Conservation (phyloP, 1,140 invertebrate species). For the Panagrolaimus sp. region DNA sequence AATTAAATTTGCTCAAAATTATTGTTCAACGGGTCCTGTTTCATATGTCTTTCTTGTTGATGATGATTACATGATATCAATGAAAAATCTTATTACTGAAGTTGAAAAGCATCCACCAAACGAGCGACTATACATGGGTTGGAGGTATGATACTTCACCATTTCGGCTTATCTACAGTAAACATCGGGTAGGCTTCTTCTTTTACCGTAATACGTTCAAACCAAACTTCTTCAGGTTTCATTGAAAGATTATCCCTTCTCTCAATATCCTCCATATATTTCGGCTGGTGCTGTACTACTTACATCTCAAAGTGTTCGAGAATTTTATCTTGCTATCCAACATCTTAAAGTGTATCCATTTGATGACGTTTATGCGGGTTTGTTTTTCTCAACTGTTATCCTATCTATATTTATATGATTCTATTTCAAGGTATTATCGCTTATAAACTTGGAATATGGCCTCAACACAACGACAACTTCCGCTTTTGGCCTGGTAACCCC, state of each 20-base stretch:
- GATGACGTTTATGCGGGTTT: conserved; percentile 51
- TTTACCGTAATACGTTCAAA: neutral
- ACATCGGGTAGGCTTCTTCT: conserved; percentile 29
- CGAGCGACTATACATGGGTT: conserved; percentile 48
- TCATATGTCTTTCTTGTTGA: conserved; percentile 46
- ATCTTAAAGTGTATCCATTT: conserved; percentile 40
- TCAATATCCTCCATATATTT: conserved; percentile 51
- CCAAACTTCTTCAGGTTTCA: conserved; percentile 37
- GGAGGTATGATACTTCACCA: conserved; percentile 48
- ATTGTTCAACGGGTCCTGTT: conserved; percentile 31
- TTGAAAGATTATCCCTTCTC: conserved; percentile 44
- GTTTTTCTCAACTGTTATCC: too few species aligned
- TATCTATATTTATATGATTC: conserved; percentile 6
- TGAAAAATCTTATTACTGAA: conserved; percentile 38
- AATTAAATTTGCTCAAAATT: conserved; percentile 33
- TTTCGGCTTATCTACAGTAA: conserved; percentile 45
- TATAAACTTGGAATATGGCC: conserved; percentile 27
- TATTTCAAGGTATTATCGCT: conserved; percentile 38
- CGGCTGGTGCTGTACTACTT: conserved; percentile 48
- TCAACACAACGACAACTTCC: neutral
- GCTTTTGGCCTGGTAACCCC: neutral
- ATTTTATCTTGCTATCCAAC: conserved; percentile 43
- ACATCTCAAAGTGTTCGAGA: conserved; percentile 38
- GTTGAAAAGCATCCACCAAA: conserved; percentile 21
- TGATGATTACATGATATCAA: conserved; percentile 48